Conservation (phyloP, 2,113 vertebrate species). For the Sturnus vulgaris region DNA sequence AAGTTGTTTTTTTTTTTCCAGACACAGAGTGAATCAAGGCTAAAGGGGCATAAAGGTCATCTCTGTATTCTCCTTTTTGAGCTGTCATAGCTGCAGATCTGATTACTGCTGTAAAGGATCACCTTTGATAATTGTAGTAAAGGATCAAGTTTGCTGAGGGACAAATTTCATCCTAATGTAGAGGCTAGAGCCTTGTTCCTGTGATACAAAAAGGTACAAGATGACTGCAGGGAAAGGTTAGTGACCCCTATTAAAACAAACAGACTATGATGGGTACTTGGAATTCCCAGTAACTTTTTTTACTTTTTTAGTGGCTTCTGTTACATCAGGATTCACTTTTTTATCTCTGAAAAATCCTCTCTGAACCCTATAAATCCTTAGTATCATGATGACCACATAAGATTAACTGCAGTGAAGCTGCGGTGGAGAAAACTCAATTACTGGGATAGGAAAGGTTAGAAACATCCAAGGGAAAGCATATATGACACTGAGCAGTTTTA, state of each 20-base stretch:
- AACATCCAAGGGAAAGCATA: not conserved
- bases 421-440: not conserved
- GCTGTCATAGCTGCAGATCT: not conserved
- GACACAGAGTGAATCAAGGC: not conserved
- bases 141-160: not conserved
- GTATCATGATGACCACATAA: not conserved
- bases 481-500: not conserved
- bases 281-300: slow-evolving; percentile 6
- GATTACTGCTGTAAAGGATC: not conserved
- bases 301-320: not conserved
- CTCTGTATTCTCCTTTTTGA: not conserved
- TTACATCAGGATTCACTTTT: not conserved
- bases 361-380: not conserved
- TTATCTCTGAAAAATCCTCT: not conserved
- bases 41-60: not conserved
- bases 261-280: not conserved
- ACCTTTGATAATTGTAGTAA: not conserved
- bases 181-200: not conserved
- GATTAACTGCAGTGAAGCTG: not conserved
- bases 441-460: not conserved
- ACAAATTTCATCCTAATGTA: not conserved
- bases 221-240: not conserved
- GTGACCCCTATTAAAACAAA: slow-evolving; percentile 9
- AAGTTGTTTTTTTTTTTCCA: not conserved
- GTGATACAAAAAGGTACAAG: not conserved